A percentile compares a stretch with the other conserved stretches of the same genome.
These are phyloP conservation scores for Lycopodina hypogea DNA, from an alignment of 37 sponge, comb jelly and placozoan genomes.

Conservation along the genomic window DNA sequence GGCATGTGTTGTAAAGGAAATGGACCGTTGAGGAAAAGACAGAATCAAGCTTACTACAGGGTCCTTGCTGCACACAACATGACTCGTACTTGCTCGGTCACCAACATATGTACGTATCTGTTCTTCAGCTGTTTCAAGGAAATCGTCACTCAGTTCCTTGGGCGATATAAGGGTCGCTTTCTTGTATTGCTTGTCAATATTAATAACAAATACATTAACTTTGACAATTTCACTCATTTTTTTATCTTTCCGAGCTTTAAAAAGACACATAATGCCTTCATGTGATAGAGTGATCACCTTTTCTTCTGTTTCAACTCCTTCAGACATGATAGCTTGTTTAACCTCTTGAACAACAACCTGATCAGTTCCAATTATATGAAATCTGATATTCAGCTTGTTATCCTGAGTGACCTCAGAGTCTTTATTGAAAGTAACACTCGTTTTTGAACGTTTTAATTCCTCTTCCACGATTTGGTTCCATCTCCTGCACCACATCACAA, in stretches of 20 bases:
- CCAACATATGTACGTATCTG: conserved; percentile 33
- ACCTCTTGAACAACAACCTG: conserved; percentile 13
- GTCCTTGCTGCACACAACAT: conserved; percentile 25
- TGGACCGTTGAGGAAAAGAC: neutral
- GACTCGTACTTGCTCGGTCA: neutral
- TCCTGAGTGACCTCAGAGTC: neutral
- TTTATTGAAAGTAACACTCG: conserved; percentile 27
- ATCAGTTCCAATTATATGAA: conserved; percentile 30
- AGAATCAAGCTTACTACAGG: conserved; percentile 39
- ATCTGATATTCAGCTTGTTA: neutral
- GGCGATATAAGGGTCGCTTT: conserved; percentile 28
- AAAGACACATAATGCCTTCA: neutral
- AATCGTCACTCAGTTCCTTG: conserved; percentile 9
- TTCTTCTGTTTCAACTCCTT: conserved; percentile 9
- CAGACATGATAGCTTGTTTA: conserved; percentile 1
- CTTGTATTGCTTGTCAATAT: conserved; percentile 7
- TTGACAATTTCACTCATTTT: neutral
- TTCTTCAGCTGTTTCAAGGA: conserved; percentile 26
- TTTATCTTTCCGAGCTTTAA: conserved; percentile 10
- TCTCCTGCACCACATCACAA: conserved; percentile 38
- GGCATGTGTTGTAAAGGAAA: conserved; percentile 3
- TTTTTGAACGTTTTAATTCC: conserved; percentile 11
- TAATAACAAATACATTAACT: neutral
- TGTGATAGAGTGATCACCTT: neutral
- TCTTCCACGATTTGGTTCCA: conserved; percentile 39